Base-by-base conservation (phyloP, 2,113 vertebrate species). In the Poecilia latipinna region DNA sequence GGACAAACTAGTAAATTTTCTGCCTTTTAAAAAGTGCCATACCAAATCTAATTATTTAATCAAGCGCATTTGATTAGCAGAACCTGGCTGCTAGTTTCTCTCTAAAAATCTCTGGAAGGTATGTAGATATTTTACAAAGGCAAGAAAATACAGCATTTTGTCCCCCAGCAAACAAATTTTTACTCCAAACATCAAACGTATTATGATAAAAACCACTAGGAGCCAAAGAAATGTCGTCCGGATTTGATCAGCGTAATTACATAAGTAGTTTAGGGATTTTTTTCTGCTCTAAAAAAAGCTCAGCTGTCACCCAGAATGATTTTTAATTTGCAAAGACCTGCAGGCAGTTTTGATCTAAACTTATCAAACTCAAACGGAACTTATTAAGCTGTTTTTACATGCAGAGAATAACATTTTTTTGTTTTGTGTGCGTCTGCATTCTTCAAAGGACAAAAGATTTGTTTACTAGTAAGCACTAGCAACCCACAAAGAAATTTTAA, bases 401-500 rank as follows among this genome's bases (percentile, higher is more conserved):
- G 13, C 42, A 44, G 13, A 32, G 3, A 3, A 15, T 13, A 19
- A 17, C 0, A 17, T 15, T 29, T 31, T 31, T 4, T 32, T 15
- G 10, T 62, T 31, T 31, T 63, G 29, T 19, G 17, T 17, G 39
- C 28, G 1, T 44, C 13, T 44, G 42, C 13, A 22, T 31, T n/a
- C 51, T 33, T 60, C 35, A 29, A 17, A 51, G 4, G 19, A 68
- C 12, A 51, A 5, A 19, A 48, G 7, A 33, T 37, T 12, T 61
- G 31, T 72, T 70, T 44, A 48, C 31, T 15, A 19, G 1, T 29
- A 69, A n/a, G 13, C 64, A 68, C 69, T 68, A 32, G 22, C 70
- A 81, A 76, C 19, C 29, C 67, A 12, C 39, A 12, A 72, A 76
- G 37, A n/a, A 24, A 35, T 70, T 32, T 2, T 2, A 32, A 32